phyloP scores from a whole-genome alignment of 2,113 vertebrate genomes.

The Sinocyclocheilus anshuiensis region DNA sequence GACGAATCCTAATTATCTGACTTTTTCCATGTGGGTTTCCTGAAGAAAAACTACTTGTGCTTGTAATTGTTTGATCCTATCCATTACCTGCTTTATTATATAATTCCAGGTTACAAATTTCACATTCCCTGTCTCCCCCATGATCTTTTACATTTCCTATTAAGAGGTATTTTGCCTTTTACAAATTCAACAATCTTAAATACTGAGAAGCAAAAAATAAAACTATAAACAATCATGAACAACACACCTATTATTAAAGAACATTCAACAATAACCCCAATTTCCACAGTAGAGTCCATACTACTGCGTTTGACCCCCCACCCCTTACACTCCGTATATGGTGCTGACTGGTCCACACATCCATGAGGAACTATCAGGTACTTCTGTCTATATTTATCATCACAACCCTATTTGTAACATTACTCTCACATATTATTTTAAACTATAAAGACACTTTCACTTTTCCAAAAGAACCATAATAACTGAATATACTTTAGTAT shows the following conservation, averaged over 20 bases:
- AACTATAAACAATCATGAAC: neutral
- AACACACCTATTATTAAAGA: neutral
- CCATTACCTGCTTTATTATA: slow-evolving; percentile 8
- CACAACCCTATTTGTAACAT: neutral
- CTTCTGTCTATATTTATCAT: neutral
- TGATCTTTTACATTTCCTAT: neutral
- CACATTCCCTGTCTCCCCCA: neutral
- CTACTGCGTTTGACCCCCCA: neutral
- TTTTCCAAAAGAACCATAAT: no score
- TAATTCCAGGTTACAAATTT: slow-evolving; percentile 4
- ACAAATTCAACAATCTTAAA: neutral
- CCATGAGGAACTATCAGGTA: neutral
- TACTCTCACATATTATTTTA: neutral
- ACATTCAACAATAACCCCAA: neutral
- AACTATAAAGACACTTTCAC: no score
- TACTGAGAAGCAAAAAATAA: neutral
- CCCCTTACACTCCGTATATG: neutral
- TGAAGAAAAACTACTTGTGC: neutral
- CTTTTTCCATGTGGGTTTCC: neutral
- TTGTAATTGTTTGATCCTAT: neutral
- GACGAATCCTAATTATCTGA: no score
- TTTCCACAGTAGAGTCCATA: neutral
- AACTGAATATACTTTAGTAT: no score
- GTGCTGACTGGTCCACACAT: neutral
- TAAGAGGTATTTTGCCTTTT: neutral